A percentile compares a stretch with the other conserved stretches of the same genome.
These are phyloP conservation scores for Apus apus DNA, from an alignment of 2,113 vertebrate genomes.

Conservation along the genomic window DNA sequence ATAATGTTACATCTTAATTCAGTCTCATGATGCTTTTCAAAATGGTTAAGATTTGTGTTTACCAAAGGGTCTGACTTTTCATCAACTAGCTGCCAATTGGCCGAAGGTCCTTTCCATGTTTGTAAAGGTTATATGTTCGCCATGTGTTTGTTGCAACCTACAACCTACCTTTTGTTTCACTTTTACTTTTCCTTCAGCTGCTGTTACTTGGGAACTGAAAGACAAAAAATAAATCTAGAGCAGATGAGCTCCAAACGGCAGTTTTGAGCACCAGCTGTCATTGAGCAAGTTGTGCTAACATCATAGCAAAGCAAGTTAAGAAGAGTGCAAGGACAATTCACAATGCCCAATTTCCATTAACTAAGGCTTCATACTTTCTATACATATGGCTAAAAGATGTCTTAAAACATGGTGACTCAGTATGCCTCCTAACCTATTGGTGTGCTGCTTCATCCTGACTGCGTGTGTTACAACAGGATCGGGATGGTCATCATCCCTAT, in stretches of 20 bases:
- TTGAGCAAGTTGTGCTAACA: neutral
- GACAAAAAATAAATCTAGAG: neutral
- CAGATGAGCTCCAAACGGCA: neutral
- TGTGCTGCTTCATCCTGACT: neutral
- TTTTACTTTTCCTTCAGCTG: neutral
- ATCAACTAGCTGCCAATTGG: neutral
- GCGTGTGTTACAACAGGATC: neutral
- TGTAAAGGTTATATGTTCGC: neutral
- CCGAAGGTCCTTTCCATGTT: neutral
- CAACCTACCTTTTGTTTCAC: neutral
- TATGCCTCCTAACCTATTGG: neutral
- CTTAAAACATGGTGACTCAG: neutral
- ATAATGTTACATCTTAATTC: neutral
- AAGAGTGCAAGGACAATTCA: neutral
- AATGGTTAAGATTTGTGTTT: neutral
- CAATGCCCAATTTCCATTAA: neutral
- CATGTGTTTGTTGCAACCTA: neutral
- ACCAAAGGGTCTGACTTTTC: neutral
- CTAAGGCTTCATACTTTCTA: neutral
- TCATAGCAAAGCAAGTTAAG: neutral
- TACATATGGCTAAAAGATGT: neutral
- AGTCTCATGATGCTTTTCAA: neutral
- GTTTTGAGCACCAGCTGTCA: neutral
- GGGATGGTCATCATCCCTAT: neutral
- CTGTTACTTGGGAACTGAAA: neutral